phyloP scores from a whole-genome alignment of 2,113 vertebrate species.

The Zosterops borbonicus region DNA sequence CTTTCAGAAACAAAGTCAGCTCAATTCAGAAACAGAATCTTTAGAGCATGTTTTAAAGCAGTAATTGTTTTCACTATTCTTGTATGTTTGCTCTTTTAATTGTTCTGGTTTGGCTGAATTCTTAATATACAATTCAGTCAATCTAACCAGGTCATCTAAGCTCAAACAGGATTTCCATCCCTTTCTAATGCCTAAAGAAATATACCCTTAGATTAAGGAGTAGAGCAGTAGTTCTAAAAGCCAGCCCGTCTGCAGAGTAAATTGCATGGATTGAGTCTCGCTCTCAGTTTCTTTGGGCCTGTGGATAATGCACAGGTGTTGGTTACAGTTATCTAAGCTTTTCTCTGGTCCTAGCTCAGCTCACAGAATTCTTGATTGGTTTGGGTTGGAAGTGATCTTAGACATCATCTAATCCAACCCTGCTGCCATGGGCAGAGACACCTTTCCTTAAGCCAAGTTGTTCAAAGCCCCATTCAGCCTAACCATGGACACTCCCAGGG shows the following conservation, averaged over 20 bases:
- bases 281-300: background rate
- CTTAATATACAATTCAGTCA: background rate
- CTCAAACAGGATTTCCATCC: background rate
- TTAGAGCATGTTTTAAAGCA: background rate
- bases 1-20: background rate
- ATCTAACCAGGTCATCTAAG: background rate
- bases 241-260: background rate
- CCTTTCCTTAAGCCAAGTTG: background rate
- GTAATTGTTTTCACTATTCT: background rate
- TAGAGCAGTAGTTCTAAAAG: background rate
- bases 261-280: background rate
- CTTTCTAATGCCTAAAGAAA: background rate
- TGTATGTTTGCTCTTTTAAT: background rate
- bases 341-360: background rate
- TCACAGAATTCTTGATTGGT: background rate
- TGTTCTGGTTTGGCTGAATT: background rate
- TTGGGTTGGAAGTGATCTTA: background rate
- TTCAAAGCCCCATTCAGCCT: background rate
- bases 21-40: background rate
- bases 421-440: background rate
- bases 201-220: background rate
- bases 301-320: background rate
- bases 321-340: background rate
- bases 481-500: background rate
- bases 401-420: background rate